Percentiles rank a stretch among this genome's conserved stretches.
Conservation (phyloP, 35 echinoderm and acorn worm species). For the Antedon bifida region DNA sequence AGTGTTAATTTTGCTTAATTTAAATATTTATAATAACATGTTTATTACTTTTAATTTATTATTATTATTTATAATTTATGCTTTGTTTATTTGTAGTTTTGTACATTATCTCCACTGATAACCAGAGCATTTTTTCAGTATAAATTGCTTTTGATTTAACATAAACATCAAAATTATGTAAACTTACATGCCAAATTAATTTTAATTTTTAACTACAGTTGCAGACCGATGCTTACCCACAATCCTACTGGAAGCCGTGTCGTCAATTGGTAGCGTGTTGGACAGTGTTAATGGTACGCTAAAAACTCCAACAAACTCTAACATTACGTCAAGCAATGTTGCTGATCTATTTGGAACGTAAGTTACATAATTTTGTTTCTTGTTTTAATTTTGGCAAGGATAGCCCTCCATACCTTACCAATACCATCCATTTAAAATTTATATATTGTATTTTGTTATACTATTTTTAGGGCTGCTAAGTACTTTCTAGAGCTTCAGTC, state of each 20-base stretch:
- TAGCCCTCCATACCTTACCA: too few species aligned
- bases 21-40: neutral
- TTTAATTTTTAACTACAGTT: too few species aligned
- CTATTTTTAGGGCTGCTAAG: constrained; percentile 40
- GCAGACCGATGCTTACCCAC: constrained; percentile 54
- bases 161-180: too few species aligned
- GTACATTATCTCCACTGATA: too few species aligned
- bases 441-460: neutral
- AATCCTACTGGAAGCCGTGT: constrained; percentile 43
- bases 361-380: neutral
- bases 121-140: too few species aligned
- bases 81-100: too few species aligned
- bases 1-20: neutral
- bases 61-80: too few species aligned
- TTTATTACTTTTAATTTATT: too few species aligned
- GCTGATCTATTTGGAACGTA: constrained; percentile 32
- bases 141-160: too few species aligned
- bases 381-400: too few species aligned
- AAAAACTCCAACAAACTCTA: constrained; percentile 15
- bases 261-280: constrained; percentile 21
- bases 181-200: too few species aligned
- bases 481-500: constrained; percentile 34
- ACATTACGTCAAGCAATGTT: constrained; percentile 34
- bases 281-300: constrained; percentile 31
- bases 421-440: too few species aligned